Evolutionary conservation across 2,888 invertebrate species (phyloP).

Genomic region (Papilio gigon): DNA sequence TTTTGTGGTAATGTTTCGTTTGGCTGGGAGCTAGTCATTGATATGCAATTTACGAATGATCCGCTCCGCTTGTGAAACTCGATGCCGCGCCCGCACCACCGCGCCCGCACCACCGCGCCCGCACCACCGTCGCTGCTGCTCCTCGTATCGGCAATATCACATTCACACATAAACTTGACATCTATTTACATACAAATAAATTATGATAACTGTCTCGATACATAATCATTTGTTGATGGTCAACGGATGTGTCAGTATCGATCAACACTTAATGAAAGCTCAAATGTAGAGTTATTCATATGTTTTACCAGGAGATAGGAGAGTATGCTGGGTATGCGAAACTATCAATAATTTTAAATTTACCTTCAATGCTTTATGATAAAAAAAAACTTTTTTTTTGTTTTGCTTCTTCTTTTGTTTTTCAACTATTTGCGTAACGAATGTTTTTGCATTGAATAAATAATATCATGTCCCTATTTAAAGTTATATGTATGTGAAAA

Average conservation of each 20-base stretch:
- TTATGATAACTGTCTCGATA: constrained; percentile 47
- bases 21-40: constrained; percentile 62
- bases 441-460: not conserved
- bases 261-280: no score
- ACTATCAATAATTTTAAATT: not conserved
- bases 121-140: constrained; percentile 43
- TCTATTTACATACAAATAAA: constrained; percentile 49
- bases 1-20: constrained; percentile 51
- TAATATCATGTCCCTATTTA: not conserved
- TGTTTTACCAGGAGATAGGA: no score
- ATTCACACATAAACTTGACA: constrained; percentile 43
- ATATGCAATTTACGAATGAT: constrained; percentile 64
- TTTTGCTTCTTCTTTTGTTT: no score
- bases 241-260: no score
- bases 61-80: constrained; percentile 61
- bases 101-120: not conserved
- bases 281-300: no score
- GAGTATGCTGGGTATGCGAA: no score
- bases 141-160: constrained; percentile 46
- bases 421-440: not conserved
- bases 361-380: not conserved
- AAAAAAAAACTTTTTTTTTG: not conserved
- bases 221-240: constrained; percentile 43
- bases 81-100: constrained; percentile 50
- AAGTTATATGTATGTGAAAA: not conserved